Evolutionary conservation across 2,888 invertebrate species (phyloP).

Genomic region (Melanostoma scalare): DNA sequence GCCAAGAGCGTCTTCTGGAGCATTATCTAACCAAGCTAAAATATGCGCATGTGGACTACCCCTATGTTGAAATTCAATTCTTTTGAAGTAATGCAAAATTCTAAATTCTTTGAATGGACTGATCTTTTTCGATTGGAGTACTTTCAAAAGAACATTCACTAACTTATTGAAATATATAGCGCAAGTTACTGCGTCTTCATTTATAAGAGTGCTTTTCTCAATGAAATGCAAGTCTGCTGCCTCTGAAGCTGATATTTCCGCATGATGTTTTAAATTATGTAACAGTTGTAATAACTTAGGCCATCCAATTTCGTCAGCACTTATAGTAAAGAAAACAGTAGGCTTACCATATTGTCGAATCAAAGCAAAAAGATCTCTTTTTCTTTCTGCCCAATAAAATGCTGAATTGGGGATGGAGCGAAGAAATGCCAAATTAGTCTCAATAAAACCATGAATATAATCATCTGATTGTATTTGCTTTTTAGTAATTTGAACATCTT

Average conservation of each 20-base stretch:
- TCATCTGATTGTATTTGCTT: conserved; percentile 15
- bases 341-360: background rate
- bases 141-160: conserved; percentile 48
- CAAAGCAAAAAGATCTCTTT: background rate
- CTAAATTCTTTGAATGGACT: conserved; percentile 75
- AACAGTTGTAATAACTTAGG: conserved; percentile 63
- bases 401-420: background rate
- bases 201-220: conserved; percentile 70
- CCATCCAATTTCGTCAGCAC: background rate
- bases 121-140: conserved; percentile 65
- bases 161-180: conserved; percentile 72
- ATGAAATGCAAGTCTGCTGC: conserved; percentile 28
- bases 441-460: conserved; percentile 1
- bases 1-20: conserved; percentile 72
- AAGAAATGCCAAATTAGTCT: background rate
- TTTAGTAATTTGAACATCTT: background rate
- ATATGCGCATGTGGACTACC: conserved; percentile 72
- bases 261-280: conserved; percentile 74
- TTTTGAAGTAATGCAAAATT: conserved; percentile 75
- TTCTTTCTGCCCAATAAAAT: background rate
- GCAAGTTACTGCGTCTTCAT: conserved; percentile 73
- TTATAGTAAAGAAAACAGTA: background rate
- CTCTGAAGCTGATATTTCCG: conserved; percentile 11
- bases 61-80: conserved; percentile 76
- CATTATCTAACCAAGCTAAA: conserved; percentile 78